Base-by-base conservation (phyloP, 2,113 vertebrate species). In the Sebastes schlegelii region DNA sequence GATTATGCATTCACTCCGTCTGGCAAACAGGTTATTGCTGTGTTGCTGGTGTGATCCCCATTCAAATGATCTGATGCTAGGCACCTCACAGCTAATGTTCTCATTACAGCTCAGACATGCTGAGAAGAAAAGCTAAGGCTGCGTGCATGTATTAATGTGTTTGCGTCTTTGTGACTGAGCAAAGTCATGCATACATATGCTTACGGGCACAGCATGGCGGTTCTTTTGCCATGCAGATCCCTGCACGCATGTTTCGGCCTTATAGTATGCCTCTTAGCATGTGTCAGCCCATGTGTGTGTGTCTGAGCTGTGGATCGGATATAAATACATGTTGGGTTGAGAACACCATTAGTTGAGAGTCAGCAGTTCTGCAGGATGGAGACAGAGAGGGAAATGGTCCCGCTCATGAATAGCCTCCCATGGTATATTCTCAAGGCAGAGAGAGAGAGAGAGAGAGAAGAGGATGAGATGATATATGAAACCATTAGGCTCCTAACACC, bases 391-490 rank as follows among this genome's bases (percentile, higher is more conserved):
- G 54, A 76, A 81, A 81, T 78, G 68, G 70, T 45, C 42, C 23
- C 23, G 58, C 23, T 85, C 74, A 74, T 66, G 21, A 84, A 83
- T 79, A 75, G 43, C 51, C 71, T 58, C 52, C 42, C 0, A 21
- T 52, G 63, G 62, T 82, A 66, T 64, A 70, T 63, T 88, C 69
- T 83, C 48, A 69, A 74, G 64, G 86, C 34, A 67, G 66, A 86
- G 62, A 55, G 57, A 48, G 13, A 64, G 21, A 71, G 23, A 40
- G 14, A 64, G 46, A 43, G 26, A 63, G 76, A 23, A 72, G 43
- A 55, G 69, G 71, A 70, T 46, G 74, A 77, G 74, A 81, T 88
- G 80, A 90, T 74, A 43, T 77, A 90, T 88, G 77, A 81, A 87
- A 54, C 79, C 61, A 89, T 90, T 85, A 90, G 49, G 77, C 61